Evolutionary conservation across 2,113 vertebrate genomes (phyloP).

Genomic region (Thamnaconus septentrionalis): DNA sequence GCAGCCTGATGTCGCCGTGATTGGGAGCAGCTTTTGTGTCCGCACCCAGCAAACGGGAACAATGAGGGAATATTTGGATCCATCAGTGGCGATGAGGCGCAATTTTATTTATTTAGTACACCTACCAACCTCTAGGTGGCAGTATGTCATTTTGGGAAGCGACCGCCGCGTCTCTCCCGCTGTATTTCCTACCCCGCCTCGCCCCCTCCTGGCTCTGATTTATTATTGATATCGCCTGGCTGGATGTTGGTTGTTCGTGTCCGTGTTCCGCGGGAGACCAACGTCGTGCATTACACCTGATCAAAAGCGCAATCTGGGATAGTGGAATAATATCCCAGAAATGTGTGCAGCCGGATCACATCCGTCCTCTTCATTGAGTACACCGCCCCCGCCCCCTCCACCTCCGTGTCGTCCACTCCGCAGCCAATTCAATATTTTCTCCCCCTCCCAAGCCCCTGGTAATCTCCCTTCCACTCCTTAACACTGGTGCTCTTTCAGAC

Average conservation of each 20-base stretch:
- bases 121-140: conserved; percentile 49
- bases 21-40: conserved; percentile 51
- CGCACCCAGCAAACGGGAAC: conserved; percentile 32
- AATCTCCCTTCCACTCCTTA: conserved; percentile 71
- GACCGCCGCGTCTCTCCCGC: neutral
- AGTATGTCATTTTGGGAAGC: conserved; percentile 26
- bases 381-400: no score
- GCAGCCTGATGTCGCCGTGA: conserved; percentile 50
- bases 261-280: no score
- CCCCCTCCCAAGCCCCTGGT: conserved; percentile 33
- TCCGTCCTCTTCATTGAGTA: neutral
- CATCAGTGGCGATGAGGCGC: conserved; percentile 24
- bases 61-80: conserved; percentile 37
- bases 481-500: conserved; percentile 69
- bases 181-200: neutral
- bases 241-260: conserved; percentile 10
- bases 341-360: neutral
- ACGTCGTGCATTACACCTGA: no score
- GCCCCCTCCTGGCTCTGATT: neutral
- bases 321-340: conserved; percentile 1
- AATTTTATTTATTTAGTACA: conserved; percentile 16
- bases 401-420: no score
- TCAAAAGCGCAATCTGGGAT: neutral
- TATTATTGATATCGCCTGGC: neutral
- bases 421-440: conserved; percentile 70